Evolutionary conservation across 2,888 invertebrate genomes (phyloP), one percentile per base, ranked within the genome.

Genomic region (Parthenolecanium corni): DNA sequence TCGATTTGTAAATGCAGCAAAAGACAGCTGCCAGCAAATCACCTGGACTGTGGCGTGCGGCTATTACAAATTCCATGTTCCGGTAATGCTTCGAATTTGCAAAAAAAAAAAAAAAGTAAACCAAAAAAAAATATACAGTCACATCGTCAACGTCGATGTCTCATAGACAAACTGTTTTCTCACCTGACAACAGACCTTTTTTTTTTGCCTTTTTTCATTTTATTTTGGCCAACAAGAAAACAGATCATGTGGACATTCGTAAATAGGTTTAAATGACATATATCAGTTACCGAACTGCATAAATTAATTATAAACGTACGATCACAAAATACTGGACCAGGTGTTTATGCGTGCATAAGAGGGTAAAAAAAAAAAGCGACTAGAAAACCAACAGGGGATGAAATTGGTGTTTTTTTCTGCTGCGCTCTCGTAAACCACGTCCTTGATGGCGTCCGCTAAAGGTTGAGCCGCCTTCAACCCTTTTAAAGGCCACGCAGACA

Each of bases 371-470:
- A 4, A 9, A 31, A 4, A 31, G 31, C 31, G 31, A 31, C 31
- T 4, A 31, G 9, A 14, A 14, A 49, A 21, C 20, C 23, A 49
- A 49, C 49, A 23, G 21, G 49, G 49, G 49, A 49, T 49, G 49
- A 49, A 49, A 49, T 49, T 23, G 49, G 49, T 49, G 14, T 20
- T 49, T 20, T 49, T 49, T 49, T 49, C 21, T 11, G 20, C n/a
- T 46, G 2, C n/a, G 11, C 46, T 46, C n/a, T 31, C 31, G 14
- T 49, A 49, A 49, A 49, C 21, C 21, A 23, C 49, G 49, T 49
- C 49, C 49, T 49, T 49, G 49, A 21, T 49, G 49, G 49, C 49
- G 49, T 49, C 49, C 49, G 49, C 49, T 49, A 49, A n/a, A 49
- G 49, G 49, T 49, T 49, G 31, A 6, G 23, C 49, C 49, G 23